These are phyloP conservation scores for Athrips mouffetella DNA, from an alignment of 2,888 invertebrate species.

Conservation along the genomic window DNA sequence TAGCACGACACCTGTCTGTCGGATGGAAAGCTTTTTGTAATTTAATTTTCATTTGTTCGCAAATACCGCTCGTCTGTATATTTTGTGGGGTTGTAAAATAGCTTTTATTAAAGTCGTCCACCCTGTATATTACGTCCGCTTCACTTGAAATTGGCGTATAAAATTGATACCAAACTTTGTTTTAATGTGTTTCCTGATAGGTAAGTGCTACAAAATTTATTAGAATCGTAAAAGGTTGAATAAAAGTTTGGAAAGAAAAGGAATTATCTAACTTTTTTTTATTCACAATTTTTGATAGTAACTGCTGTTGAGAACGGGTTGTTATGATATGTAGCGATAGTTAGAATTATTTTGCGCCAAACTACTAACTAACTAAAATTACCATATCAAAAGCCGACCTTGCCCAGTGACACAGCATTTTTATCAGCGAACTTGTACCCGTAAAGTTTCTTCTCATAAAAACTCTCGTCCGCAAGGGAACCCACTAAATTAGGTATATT, in stretches of 20 bases:
- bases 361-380: constrained; percentile 12
- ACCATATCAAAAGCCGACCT: constrained; percentile 15
- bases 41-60: too few relatives aligned
- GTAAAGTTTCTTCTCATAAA: constrained; percentile 39
- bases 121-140: constrained; percentile 7
- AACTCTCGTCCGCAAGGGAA: constrained; percentile 27
- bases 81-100: constrained; percentile 26
- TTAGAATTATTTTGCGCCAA: too few relatives aligned
- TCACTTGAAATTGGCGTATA: constrained; percentile 23
- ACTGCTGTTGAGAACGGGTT: too few relatives aligned
- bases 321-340: too few relatives aligned
- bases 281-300: neutral
- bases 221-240: constrained; percentile 18
- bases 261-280: neutral
- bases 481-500: constrained; percentile 57
- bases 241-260: constrained; percentile 28
- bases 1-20: too few relatives aligned
- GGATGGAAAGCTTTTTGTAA: too few relatives aligned
- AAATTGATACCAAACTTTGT: constrained; percentile 25
- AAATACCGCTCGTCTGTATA: too few relatives aligned
- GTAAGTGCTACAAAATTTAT: constrained; percentile 28
- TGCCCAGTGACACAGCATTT: constrained; percentile 24
- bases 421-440: constrained; percentile 34
- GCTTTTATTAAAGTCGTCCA: constrained; percentile 19
- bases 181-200: constrained; percentile 24